phyloP scores from a whole-genome alignment of 2,113 vertebrate genomes.

The Heterotilapia buettikoferi region DNA sequence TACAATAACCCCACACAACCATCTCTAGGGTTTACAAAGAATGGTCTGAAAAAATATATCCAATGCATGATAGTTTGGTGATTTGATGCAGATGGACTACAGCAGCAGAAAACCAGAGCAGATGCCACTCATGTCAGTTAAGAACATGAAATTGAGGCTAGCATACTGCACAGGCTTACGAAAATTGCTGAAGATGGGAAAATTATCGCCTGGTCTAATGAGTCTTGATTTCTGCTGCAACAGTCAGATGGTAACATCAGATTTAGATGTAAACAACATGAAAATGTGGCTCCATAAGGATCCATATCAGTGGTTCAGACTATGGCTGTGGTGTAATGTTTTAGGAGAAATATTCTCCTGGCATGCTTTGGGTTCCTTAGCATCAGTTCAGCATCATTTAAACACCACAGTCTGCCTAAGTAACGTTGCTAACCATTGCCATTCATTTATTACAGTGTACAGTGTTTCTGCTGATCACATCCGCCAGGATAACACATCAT shows the following conservation, averaged over 20 bases:
- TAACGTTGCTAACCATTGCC: neutral
- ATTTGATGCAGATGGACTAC: neutral
- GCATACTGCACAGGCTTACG: neutral
- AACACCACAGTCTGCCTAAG: neutral
- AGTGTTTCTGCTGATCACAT: neutral
- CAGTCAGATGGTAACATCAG: neutral
- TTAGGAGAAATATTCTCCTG: neutral
- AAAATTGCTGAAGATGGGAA: neutral
- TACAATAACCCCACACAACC: too few relatives aligned
- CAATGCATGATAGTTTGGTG: too few relatives aligned
- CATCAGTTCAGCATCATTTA: neutral
- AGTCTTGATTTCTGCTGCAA: neutral
- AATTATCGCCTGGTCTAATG: neutral
- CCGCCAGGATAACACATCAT: neutral
- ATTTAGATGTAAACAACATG: neutral
- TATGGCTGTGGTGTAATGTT: neutral
- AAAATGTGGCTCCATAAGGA: neutral
- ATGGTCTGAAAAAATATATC: too few relatives aligned
- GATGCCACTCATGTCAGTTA: neutral
- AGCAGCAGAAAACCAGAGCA: neutral
- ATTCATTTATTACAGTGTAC: neutral
- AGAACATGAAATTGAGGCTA: neutral
- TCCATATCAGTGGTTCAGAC: neutral
- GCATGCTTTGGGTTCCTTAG: neutral
- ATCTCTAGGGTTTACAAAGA: too few relatives aligned